These are phyloP conservation scores for Drosophila kokeensis DNA, from an alignment of 2,888 invertebrate species.

Conservation along the genomic window DNA sequence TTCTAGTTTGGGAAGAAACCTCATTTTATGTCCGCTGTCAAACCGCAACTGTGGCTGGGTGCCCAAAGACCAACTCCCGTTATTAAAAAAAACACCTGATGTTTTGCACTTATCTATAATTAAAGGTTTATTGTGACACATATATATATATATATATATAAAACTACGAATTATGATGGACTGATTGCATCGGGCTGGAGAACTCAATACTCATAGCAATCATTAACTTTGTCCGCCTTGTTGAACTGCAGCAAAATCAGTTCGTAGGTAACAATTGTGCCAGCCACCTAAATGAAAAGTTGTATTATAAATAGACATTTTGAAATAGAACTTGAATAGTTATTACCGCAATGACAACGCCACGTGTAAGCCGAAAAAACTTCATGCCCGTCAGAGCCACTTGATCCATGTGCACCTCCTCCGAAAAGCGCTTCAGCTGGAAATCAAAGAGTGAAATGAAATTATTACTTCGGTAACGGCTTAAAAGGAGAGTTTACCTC, in stretches of 20 bases:
- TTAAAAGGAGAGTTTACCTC: conserved; percentile 82
- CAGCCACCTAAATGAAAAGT: conserved; percentile 85
- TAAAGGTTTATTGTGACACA: conserved; percentile 32
- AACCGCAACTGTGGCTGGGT: conserved; percentile 7
- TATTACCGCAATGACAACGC: conserved; percentile 81
- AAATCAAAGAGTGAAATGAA: conserved; percentile 20
- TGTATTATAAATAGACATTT: not conserved
- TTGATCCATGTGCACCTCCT: conserved; percentile 83
- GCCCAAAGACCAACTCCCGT: not conserved
- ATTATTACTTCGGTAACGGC: not conserved
- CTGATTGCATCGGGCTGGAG: not conserved
- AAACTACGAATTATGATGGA: conserved; percentile 32
- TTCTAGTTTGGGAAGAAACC: too few species aligned
- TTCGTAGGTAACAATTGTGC: conserved; percentile 87
- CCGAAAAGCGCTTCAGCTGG: conserved; percentile 84
- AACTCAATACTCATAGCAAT: conserved; percentile 62
- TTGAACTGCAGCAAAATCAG: conserved; percentile 87
- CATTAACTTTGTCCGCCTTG: conserved; percentile 78
- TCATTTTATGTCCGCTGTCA: too few species aligned
- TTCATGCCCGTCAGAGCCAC: conserved; percentile 84
- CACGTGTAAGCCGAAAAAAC: conserved; percentile 83
- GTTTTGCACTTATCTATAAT: conserved; percentile 73
- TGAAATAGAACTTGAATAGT: not conserved
- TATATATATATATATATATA: not conserved
- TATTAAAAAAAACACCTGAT: conserved; percentile 66